phyloP scores from a whole-genome alignment of 1,140 invertebrate genomes.

The Popillia japonica region DNA sequence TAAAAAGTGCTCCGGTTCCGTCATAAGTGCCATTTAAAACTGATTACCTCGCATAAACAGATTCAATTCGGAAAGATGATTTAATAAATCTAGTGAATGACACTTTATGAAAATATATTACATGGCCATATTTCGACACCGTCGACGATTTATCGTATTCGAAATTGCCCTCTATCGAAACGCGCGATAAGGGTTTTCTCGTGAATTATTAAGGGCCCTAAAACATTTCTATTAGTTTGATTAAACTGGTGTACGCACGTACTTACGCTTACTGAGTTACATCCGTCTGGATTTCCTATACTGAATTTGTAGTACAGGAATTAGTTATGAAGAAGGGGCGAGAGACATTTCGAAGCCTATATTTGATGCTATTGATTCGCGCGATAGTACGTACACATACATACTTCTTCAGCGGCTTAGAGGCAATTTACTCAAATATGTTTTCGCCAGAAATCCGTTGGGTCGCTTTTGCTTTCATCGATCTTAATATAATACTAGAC shows the following conservation, averaged over 20 bases:
- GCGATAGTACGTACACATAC: neutral
- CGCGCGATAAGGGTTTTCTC: constrained; percentile 34
- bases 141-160: constrained; percentile 40
- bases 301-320: neutral
- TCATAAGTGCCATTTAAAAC: constrained; percentile 40
- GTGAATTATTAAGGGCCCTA: constrained; percentile 42
- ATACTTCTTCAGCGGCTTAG: neutral
- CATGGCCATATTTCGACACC: constrained; percentile 45
- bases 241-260: constrained; percentile 40
- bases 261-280: neutral
- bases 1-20: constrained; percentile 26
- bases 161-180: constrained; percentile 39
- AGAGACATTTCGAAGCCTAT: neutral
- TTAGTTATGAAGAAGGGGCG: neutral
- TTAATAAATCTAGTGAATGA: constrained; percentile 47
- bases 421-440: constrained; percentile 1
- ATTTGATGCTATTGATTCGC: constrained; percentile 12
- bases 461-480: neutral
- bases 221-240: constrained; percentile 46
- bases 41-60: constrained; percentile 45
- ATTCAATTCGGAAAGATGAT: constrained; percentile 46
- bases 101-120: constrained; percentile 49
- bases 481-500: too few relatives aligned
- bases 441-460: neutral
- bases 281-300: constrained; percentile 5